These are phyloP conservation scores for Pangasius macronema DNA, from an alignment of 2,797 vertebrate species.

Conservation along the genomic window DNA sequence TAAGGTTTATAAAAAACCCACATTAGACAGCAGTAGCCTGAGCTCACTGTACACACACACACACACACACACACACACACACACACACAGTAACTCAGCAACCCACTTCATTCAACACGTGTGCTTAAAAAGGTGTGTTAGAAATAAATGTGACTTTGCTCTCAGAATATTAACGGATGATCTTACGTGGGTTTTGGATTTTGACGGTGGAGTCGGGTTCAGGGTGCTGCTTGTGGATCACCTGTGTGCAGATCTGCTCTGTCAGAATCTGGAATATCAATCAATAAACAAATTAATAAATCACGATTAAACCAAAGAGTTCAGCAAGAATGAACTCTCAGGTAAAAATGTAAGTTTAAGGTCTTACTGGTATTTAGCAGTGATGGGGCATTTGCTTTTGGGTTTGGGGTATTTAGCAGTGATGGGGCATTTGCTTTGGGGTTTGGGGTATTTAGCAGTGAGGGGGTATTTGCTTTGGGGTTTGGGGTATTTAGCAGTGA, in stretches of 20 bases:
- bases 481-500: neutral
- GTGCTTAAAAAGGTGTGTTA: neutral
- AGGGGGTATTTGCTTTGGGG: neutral
- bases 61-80: neutral
- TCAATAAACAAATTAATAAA: neutral
- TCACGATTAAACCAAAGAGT: neutral
- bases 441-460: neutral
- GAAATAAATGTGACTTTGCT: neutral
- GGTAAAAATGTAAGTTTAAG: neutral
- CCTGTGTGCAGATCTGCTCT: slow-evolving; percentile 97
- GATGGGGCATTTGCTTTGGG: neutral
- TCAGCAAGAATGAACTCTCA: neutral
- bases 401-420: neutral
- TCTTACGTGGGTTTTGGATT: slow-evolving; percentile 98
- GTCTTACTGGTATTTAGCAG: neutral
- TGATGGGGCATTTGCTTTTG: neutral
- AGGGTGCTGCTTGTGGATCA: slow-evolving; percentile 97
- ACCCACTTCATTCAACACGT: neutral
- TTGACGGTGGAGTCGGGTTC: slow-evolving; percentile 96
- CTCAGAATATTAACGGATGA: neutral
- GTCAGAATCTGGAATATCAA: slow-evolving; percentile 85
- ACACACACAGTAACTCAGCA: neutral
- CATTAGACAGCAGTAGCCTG: too few relatives aligned
- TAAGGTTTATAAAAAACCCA: too few relatives aligned
- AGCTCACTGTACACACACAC: too few relatives aligned